Evolutionary conservation across 2,113 vertebrate species (phyloP), one percentile per base, ranked within the genome.

Genomic region (Etia nguti): DNA sequence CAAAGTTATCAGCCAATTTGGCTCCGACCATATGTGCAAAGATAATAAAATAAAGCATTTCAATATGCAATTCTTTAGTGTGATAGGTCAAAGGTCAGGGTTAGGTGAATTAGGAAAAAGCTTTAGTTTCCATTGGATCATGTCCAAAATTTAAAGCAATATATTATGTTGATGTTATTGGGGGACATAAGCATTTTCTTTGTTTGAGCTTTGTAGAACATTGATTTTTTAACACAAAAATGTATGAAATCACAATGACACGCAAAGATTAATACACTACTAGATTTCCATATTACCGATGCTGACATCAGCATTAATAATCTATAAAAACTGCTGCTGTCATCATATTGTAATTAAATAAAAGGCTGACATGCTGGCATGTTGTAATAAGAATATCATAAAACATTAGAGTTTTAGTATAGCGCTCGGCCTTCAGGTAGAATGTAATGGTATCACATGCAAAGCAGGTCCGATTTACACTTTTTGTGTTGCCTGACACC

Each of bases 281-380:
- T 20, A 65, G 2, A 13, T 65, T 65, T 1, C 20, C 34, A 3
- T 38, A 65, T 34, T 38, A 38, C 34, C 60, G 8, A 20, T 38
- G 2, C 34, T 65, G 60, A 38, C 34, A 65, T 1, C 60, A 65
- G 60, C 60, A 65, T 38, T 65, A 65, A 65, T 38, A 0, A 13
- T n/a, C 34, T 65, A n/a, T 65, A 8, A 1, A 65, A 65, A 38
- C 34, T 38, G 1, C n/a, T n/a, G 34, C 8, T 0, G 12, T 65
- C 34, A 38, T 65, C 2, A 0, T 10, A 65, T 65, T 65, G 34
- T 8, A 65, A 65, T 8, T 8, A 38, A 60, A 59, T 8, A 59
- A 55, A 62, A 12, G 18, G 60, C 18, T 36, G 59, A 65, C 31
- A 38, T 65, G n/a, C n/a, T 18, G 38, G 31, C 31, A 65, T 65